Evolutionary conservation across 2,888 invertebrate species (phyloP).

Genomic region (Eupithecia abbreviata): DNA sequence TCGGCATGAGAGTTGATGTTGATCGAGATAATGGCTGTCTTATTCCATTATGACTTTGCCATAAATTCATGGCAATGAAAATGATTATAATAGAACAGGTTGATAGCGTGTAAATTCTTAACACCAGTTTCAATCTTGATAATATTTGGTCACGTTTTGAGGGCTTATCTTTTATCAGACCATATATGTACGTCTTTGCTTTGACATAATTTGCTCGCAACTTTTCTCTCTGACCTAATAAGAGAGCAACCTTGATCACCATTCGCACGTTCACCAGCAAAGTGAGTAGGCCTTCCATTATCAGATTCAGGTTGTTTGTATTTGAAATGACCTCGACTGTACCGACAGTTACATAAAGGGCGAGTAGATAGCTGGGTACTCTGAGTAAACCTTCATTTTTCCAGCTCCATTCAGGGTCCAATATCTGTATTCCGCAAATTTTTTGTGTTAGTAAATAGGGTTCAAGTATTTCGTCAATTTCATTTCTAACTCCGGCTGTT

Average conservation of each 20-base stretch:
- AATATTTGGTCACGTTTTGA: constrained; percentile 38
- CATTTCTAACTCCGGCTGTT: constrained; percentile 59
- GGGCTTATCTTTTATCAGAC: constrained; percentile 49
- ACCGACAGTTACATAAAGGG: constrained; percentile 61
- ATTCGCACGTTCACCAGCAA: constrained; percentile 53
- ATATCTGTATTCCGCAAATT: constrained; percentile 63
- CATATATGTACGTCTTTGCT: constrained; percentile 57
- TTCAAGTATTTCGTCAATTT: constrained; percentile 58
- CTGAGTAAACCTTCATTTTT: constrained; percentile 52
- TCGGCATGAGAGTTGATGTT: constrained; percentile 64
- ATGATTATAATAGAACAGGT: background rate
- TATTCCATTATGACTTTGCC: constrained; percentile 45
- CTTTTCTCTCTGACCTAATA: constrained; percentile 49
- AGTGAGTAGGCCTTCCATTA: constrained; percentile 64
- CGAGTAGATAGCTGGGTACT: constrained; percentile 48
- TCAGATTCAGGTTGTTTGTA: constrained; percentile 49
- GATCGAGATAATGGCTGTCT: constrained; percentile 60
- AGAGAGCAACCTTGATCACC: constrained; percentile 54
- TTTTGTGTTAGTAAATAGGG: constrained; percentile 56
- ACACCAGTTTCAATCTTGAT: background rate
- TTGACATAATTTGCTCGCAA: constrained; percentile 57
- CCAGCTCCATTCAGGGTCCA: constrained; percentile 64
- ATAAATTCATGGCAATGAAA: background rate
- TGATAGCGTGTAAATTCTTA: constrained; percentile 43
- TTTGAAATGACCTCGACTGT: constrained; percentile 56